Percentiles rank a stretch among this genome's conserved stretches.
phyloP scores from a whole-genome alignment of 2,797 vertebrate genomes.

The Pseudomugil gertrudae region DNA sequence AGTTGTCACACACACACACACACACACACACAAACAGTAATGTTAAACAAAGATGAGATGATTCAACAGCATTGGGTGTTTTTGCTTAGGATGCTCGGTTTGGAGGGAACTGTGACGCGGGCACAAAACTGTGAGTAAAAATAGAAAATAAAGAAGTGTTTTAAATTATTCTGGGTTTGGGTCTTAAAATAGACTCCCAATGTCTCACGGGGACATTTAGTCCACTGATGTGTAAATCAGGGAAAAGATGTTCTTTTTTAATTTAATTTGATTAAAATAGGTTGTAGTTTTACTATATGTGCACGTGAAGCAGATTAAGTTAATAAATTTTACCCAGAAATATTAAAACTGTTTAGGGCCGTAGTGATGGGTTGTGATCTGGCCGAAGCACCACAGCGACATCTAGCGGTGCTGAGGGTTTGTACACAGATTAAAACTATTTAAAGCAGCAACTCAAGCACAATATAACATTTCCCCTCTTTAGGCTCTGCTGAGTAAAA shows the following conservation, averaged over 20 bases:
- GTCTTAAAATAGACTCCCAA: conserved; percentile 65
- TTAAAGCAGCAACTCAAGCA: neutral
- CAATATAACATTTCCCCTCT: neutral
- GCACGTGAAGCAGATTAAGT: conserved; percentile 23
- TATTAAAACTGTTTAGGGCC: neutral
- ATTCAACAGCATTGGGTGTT: conserved; percentile 17
- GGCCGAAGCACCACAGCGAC: conserved; percentile 52
- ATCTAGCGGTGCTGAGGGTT: conserved; percentile 62
- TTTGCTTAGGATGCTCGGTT: conserved; percentile 18
- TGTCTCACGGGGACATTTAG: conserved; percentile 48
- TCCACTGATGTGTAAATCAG: conserved; percentile 35
- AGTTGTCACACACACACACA: conserved; percentile 1
- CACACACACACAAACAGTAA: neutral
- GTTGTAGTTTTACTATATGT: conserved; percentile 17
- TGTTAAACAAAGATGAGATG: conserved; percentile 4
- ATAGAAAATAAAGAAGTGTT: conserved; percentile 55
- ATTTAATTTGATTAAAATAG: conserved; percentile 41
- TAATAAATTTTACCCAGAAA: conserved; percentile 19
- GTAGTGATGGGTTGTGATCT: neutral
- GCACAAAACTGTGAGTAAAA: conserved; percentile 56
- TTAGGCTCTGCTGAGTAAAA: too few species aligned
- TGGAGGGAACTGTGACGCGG: conserved; percentile 27
- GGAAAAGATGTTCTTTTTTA: conserved; percentile 15
- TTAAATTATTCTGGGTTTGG: conserved; percentile 45
- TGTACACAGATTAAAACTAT: neutral